These are phyloP conservation scores for Plestiodon gilberti DNA, from an alignment of 2,113 vertebrate species.

Conservation along the genomic window DNA sequence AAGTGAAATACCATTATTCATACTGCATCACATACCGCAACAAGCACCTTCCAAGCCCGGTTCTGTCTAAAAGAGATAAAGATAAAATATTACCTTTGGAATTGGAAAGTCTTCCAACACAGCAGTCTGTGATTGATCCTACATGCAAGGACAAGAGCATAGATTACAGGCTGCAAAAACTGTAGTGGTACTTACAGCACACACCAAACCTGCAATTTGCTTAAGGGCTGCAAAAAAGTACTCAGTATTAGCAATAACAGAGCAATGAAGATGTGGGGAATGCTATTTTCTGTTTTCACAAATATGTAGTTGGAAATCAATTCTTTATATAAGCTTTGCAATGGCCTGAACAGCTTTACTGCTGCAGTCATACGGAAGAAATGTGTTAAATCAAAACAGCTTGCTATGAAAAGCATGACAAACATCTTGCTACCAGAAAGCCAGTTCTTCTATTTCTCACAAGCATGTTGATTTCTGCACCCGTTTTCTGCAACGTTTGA, in stretches of 20 bases:
- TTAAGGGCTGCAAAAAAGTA: not conserved
- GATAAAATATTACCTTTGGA: constrained; percentile 8
- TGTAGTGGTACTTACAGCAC: not conserved
- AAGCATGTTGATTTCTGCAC: not conserved
- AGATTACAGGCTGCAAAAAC: not conserved
- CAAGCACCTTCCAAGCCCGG: not conserved
- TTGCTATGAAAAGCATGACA: not conserved
- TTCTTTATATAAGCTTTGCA: not conserved
- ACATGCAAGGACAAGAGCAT: constrained; percentile 1
- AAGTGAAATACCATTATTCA: not conserved
- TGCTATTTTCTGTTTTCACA: not conserved
- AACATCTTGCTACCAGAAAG: not conserved
- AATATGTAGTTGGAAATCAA: not conserved
- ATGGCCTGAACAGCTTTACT: not conserved
- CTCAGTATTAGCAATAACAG: not conserved
- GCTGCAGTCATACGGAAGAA: not conserved
- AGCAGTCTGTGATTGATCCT: not conserved
- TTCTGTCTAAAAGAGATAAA: constrained; percentile 6
- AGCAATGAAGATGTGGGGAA: not conserved
- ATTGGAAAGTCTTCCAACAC: not conserved
- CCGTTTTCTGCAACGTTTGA: not conserved
- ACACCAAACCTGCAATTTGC: not conserved
- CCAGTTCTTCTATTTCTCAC: not conserved
- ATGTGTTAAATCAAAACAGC: not conserved
- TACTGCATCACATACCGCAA: not conserved